These are phyloP conservation scores for Elysia chlorotica DNA, from an alignment of 1,140 invertebrate genomes.

Conservation along the genomic window DNA sequence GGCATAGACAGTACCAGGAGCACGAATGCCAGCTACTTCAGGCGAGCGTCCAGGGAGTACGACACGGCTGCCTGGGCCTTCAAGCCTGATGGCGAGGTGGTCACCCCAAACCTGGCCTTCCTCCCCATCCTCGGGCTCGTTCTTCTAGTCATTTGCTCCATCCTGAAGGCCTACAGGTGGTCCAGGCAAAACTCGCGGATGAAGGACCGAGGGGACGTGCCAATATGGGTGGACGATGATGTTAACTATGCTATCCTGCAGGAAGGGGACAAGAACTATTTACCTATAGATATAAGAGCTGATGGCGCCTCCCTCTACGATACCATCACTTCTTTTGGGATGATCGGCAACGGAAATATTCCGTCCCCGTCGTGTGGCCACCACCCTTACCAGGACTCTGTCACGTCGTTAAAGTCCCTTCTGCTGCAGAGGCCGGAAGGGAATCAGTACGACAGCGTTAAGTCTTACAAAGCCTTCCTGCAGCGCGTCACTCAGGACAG, in stretches of 20 bases:
- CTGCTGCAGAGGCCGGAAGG: slow-evolving; percentile 25
- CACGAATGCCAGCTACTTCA: no score
- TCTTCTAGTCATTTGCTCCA: slow-evolving; percentile 19
- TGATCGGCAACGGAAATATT: slow-evolving; percentile 14
- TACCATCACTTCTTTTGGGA: slow-evolving; percentile 28
- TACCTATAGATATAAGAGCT: slow-evolving; percentile 22
- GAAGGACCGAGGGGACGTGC: slow-evolving; percentile 21
- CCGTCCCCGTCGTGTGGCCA: neutral
- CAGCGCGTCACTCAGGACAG: slow-evolving; percentile 24
- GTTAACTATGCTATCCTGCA: slow-evolving; percentile 25
- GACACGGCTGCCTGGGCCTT: slow-evolving; percentile 19
- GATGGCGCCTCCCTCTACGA: slow-evolving; percentile 31
- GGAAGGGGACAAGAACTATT: slow-evolving; percentile 24
- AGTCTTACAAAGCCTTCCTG: slow-evolving; percentile 31
- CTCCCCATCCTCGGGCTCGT: slow-evolving; percentile 27
- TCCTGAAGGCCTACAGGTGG: slow-evolving; percentile 27
- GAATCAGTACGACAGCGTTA: slow-evolving; percentile 26
- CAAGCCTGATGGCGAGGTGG: neutral
- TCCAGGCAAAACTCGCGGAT: slow-evolving; percentile 13
- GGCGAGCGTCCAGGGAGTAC: slow-evolving; percentile 9
- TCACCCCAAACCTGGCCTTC: slow-evolving; percentile 23
- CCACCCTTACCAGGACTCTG: slow-evolving; percentile 27
- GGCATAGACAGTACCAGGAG: no score
- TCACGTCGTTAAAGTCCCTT: slow-evolving; percentile 29
- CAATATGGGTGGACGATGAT: slow-evolving; percentile 28